A percentile compares a stretch with the other conserved stretches of the same genome.
Conservation (phyloP, 1,140 invertebrate genomes). For the Drosophila kurseongensis region DNA sequence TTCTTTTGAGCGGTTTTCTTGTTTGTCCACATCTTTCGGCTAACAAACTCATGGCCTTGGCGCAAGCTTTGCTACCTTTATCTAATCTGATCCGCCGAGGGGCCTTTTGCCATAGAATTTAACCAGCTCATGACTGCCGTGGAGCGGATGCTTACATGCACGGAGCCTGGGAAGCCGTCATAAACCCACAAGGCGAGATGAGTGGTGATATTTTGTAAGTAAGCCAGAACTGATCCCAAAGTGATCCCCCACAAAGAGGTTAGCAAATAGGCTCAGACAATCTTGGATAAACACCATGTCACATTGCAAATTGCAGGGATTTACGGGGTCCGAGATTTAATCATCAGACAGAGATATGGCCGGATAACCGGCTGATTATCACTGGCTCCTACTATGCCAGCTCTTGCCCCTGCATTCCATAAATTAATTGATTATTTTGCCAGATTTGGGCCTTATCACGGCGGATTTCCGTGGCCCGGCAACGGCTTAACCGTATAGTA, state of each 20-base stretch:
- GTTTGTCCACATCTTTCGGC: constrained; percentile 58
- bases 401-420: constrained; percentile 18
- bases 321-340: constrained; percentile 24
- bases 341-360: constrained; percentile 13
- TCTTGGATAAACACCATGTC: neutral
- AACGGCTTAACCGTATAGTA: constrained; percentile 28
- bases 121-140: neutral
- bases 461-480: constrained; percentile 21
- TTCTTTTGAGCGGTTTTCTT: constrained; percentile 36
- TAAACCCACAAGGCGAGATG: neutral
- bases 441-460: constrained; percentile 48
- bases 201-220: constrained; percentile 4
- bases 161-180: neutral
- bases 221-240: neutral
- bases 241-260: constrained; percentile 1
- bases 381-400: neutral
- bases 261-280: neutral
- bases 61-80: constrained; percentile 36
- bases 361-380: constrained; percentile 23
- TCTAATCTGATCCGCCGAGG: constrained; percentile 61
- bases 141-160: constrained; percentile 31
- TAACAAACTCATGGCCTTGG: constrained; percentile 70
- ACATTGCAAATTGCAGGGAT: constrained; percentile 15
- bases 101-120: neutral
- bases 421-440: constrained; percentile 54